Base-by-base conservation (phyloP, 2,888 invertebrate species). In the Sminthurinus aureus region DNA sequence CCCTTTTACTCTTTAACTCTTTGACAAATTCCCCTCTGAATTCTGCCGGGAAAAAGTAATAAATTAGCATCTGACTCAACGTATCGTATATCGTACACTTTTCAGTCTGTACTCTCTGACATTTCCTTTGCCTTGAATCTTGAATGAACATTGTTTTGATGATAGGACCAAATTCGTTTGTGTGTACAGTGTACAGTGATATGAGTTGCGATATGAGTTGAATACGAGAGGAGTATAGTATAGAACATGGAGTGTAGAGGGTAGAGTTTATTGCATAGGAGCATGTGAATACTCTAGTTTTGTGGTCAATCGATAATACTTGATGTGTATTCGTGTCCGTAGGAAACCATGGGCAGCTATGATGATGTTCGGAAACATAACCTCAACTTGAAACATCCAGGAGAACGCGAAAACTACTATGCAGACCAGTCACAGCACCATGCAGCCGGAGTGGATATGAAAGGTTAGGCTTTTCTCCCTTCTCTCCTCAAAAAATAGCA, bases 371-470 rank as follows among this genome's bases (percentile, higher is more conserved):
- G 76, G 78, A 88, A 84, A 69, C 80, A 75, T 52, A 85, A 86
- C 80, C 20, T 82, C 18, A 22, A 81, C 64, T 13, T 66, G 50
- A 81, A 80, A 71, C 85, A 84, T n/a, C 84, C 80, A 22, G 83
- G 83, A 24, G 86, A 87, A 77, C 52, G 86, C 2, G 85, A 86
- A 51, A 83, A 85, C 66, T 78, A 83, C 50, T 85, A 85, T 52
- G 82, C 83, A 0, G 85, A 85, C 64, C 85, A 85, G 66, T 82
- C 82, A n/a, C 85, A 85, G 20, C 85, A 79, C 11, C 83, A 84
- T 67, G 77, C 85, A 52, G 75, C 85, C 0, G 85, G 69, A 18
- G 86, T 88, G 24, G 87, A 88, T 58, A 87, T 87, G 86, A 87
- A 87, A 84, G 87, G 86, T 87, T 66, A 13, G 4, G 2, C 13